Evolutionary conservation across 2,888 invertebrate species (phyloP).

Genomic region (Sminthurides aquaticus): DNA sequence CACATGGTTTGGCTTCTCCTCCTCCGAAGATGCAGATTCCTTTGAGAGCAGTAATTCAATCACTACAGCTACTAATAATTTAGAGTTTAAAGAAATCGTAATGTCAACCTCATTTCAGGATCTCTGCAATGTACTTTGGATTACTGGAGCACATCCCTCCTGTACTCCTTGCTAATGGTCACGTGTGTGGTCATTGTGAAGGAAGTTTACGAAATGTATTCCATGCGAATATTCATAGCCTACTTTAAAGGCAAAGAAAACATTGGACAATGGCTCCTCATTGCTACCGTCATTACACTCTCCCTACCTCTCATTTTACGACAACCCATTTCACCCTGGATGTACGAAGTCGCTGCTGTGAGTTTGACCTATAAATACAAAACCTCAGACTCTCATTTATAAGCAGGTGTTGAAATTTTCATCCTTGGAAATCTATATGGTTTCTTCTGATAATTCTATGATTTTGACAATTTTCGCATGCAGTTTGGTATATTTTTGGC

Average conservation of each 20-base stretch:
- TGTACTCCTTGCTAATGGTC: slow-evolving; percentile 1
- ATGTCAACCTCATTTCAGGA: too few relatives aligned
- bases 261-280: slow-evolving; percentile 18
- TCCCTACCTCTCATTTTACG: slow-evolving; percentile 8
- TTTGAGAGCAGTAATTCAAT: neutral
- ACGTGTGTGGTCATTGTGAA: slow-evolving; percentile 10
- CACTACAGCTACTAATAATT: neutral
- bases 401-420: neutral
- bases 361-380: slow-evolving; percentile 4
- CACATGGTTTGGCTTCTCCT: slow-evolving; percentile 14
- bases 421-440: neutral
- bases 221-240: slow-evolving; percentile 1
- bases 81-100: neutral
- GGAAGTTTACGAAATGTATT: slow-evolving; percentile 18
- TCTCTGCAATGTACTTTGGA: neutral
- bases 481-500: slow-evolving; percentile 22
- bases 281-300: slow-evolving; percentile 7
- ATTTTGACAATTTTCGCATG: neutral
- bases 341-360: slow-evolving; percentile 22
- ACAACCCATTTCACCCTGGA: slow-evolving; percentile 1
- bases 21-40: neutral
- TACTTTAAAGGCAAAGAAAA: slow-evolving; percentile 20
- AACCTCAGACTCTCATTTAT: neutral
- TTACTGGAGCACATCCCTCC: neutral
- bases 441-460: neutral